Evolutionary conservation across 1,140 invertebrate species (phyloP).

Genomic region (Drosophila hydei): DNA sequence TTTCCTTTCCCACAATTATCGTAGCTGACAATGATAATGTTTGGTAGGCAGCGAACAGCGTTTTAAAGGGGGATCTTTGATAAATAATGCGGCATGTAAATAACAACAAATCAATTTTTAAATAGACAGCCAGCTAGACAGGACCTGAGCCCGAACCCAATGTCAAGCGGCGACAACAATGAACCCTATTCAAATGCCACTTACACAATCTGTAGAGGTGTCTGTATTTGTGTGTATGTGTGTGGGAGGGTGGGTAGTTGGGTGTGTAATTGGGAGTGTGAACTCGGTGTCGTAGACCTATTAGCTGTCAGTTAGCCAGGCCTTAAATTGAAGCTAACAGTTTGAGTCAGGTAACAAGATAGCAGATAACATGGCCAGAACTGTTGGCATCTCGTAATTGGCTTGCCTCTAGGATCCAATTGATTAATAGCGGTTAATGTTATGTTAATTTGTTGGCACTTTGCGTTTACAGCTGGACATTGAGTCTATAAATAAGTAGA

Average conservation of each 20-base stretch:
- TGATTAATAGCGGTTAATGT: constrained; percentile 77
- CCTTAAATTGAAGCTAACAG: constrained; percentile 65
- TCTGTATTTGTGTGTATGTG: background rate
- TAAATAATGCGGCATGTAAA: constrained; percentile 78
- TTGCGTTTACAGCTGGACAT: constrained; percentile 5
- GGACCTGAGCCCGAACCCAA: constrained; percentile 2
- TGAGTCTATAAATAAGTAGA: background rate
- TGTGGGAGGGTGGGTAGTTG: constrained; percentile 12
- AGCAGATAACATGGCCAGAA: constrained; percentile 37
- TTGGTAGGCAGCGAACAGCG: constrained; percentile 31
- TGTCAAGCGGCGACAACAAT: constrained; percentile 45
- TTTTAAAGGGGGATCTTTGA: constrained; percentile 55
- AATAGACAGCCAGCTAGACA: constrained; percentile 56
- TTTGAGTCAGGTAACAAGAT: constrained; percentile 59
- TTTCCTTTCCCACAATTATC: constrained; percentile 58
- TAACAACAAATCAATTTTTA: constrained; percentile 81
- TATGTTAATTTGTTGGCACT: constrained; percentile 71
- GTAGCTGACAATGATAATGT: constrained; percentile 37
- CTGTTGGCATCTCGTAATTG: constrained; percentile 19
- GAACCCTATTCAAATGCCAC: constrained; percentile 65
- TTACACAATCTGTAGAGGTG: constrained; percentile 11
- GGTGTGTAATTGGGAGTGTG: constrained; percentile 10
- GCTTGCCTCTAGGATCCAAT: constrained; percentile 29
- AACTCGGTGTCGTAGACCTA: constrained; percentile 12
- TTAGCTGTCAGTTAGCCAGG: constrained; percentile 56